phyloP scores from a whole-genome alignment of 2,888 invertebrate genomes.

The Acleris holmiana region DNA sequence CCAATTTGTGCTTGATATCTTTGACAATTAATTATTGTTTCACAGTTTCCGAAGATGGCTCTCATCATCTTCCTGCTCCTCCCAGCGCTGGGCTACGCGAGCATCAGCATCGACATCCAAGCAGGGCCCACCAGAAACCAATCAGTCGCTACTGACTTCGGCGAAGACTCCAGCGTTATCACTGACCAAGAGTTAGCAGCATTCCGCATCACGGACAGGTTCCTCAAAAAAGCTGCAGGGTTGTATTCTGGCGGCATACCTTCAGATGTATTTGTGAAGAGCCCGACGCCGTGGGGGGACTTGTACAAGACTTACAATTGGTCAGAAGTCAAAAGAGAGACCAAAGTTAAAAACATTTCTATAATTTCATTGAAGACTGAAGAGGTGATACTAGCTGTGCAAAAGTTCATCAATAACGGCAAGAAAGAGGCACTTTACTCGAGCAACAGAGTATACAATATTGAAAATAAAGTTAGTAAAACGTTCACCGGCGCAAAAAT shows the following conservation, averaged over 20 bases:
- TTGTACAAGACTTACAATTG: conserved; percentile 19
- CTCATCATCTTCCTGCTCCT: conserved; percentile 11
- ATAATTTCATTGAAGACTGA: neutral
- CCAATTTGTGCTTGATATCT: too few relatives aligned
- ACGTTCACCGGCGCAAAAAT: neutral
- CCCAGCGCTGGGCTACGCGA: conserved; percentile 9
- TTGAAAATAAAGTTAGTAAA: neutral
- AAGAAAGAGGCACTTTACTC: neutral
- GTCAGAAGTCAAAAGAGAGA: conserved; percentile 13
- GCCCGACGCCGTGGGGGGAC: conserved; percentile 24
- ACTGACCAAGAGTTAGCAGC: neutral
- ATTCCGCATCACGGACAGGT: neutral
- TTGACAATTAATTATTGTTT: too few relatives aligned
- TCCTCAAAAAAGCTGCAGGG: neutral
- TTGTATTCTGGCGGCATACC: neutral
- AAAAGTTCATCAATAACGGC: neutral
- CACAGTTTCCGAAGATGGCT: conserved; percentile 1
- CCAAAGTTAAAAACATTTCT: neutral
- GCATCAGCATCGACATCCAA: conserved; percentile 12
- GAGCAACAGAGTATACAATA: neutral
- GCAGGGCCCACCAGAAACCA: neutral
- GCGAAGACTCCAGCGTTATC: conserved; percentile 4
- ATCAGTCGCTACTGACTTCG: neutral
- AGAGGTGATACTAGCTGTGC: neutral
- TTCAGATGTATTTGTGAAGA: conserved; percentile 7